These are phyloP conservation scores for Meleagris gallopavo DNA, from an alignment of 2,113 vertebrate genomes.

Conservation along the genomic window DNA sequence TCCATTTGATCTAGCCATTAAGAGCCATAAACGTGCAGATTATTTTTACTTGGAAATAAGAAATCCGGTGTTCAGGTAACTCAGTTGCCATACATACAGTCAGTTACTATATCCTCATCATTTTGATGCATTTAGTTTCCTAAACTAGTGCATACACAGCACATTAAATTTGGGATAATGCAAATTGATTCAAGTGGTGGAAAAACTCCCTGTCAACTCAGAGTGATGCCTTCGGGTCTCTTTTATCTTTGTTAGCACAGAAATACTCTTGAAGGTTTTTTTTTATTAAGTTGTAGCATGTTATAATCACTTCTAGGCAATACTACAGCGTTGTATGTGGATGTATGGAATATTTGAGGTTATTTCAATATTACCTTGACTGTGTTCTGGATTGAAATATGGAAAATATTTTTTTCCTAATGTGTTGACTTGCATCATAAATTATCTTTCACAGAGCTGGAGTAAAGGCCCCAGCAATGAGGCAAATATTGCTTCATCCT, in stretches of 20 bases:
- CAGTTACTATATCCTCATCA: not conserved
- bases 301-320: not conserved
- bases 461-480: not conserved
- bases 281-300: not conserved
- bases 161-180: not conserved
- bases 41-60: slow-evolving; percentile 37
- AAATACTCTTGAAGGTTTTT: not conserved
- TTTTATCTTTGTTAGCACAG: not conserved
- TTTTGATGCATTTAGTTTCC: not conserved
- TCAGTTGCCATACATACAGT: not conserved
- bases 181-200: not conserved
- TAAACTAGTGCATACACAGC: not conserved
- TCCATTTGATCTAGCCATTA: slow-evolving; percentile 51
- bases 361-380: not conserved
- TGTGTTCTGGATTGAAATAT: not conserved
- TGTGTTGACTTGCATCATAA: not conserved
- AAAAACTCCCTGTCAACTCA: not conserved
- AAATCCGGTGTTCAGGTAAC: not conserved
- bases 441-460: not conserved
- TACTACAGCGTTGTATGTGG: not conserved
- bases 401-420: not conserved
- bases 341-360: accelerated
- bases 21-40: slow-evolving; percentile 50
- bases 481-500: not conserved
- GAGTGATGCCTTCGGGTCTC: not conserved